Conservation (phyloP, 2,888 invertebrate species). For the Gibbula magus region DNA sequence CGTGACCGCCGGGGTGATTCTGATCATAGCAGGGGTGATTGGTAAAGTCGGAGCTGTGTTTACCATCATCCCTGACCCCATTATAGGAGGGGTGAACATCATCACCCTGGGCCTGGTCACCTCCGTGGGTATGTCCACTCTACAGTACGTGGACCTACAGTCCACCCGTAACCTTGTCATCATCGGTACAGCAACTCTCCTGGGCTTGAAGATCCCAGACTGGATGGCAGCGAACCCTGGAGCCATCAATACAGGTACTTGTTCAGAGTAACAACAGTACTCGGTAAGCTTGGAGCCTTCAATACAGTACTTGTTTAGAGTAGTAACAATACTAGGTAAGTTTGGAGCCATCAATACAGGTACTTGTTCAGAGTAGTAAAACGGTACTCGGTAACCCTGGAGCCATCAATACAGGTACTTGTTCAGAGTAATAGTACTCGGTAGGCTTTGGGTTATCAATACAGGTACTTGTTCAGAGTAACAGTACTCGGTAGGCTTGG, state of each 20-base stretch:
- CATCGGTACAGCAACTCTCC: conserved; percentile 89
- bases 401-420: too few relatives aligned
- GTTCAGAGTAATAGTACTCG: too few relatives aligned
- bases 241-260: conserved; percentile 64
- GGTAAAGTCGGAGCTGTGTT: conserved; percentile 77
- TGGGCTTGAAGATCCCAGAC: conserved; percentile 81
- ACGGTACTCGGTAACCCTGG: too few relatives aligned
- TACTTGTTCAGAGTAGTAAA: conserved; percentile 32
- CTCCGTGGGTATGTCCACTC: conserved; percentile 71
- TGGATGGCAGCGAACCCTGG: conserved; percentile 54
- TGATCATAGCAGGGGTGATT: conserved; percentile 74
- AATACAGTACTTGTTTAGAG: too few relatives aligned
- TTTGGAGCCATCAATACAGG: conserved; percentile 63
- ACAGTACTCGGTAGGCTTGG: too few relatives aligned
- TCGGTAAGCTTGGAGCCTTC: too few relatives aligned
- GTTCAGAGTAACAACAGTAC: too few relatives aligned
- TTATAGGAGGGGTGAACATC: conserved; percentile 74
- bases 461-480: conserved; percentile 69
- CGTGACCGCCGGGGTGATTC: conserved; percentile 73
- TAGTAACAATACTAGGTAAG: too few relatives aligned
- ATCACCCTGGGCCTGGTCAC: conserved; percentile 71
- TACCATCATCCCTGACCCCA: conserved; percentile 76
- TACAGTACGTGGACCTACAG: conserved; percentile 82
- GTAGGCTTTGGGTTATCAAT: conserved; percentile 53
- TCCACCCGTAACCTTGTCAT: conserved; percentile 91